Evolutionary conservation across 2,888 invertebrate species (phyloP), one percentile per base, ranked within the genome.

Genomic region (Elmis aenea): DNA sequence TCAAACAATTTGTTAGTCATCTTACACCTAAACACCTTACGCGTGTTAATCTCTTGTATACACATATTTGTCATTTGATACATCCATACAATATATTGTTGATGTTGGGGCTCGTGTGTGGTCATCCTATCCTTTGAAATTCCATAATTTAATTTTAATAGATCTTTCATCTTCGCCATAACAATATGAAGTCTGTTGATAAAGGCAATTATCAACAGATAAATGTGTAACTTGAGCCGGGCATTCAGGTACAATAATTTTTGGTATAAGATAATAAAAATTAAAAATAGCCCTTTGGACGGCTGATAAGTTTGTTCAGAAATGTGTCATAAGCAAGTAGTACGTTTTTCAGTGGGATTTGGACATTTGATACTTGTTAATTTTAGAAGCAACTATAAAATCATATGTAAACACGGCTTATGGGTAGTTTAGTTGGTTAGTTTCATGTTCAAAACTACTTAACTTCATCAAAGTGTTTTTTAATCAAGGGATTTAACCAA

Each of bases 351-450:
- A 33, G 33, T 33, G 41, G 33, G 36, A 32, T 35, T 26, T 26
- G 28, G 37, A 21, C 22, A 41, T 35, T 36, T 20, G 41, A 41
- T 41, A 36, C 33, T 32, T 36, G 36, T 42, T 37, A 42, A 37
- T 37, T 42, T 42, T 42, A 42, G 41, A 42, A 40, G 35, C 33
- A 30, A 28, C n/a, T n/a, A n/a, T n/a, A n/a, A n/a, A n/a, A n/a
- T n/a, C n/a, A n/a, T n/a, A n/a, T n/a, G n/a, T n/a, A n/a, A n/a
- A n/a, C n/a, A n/a, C n/a, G n/a, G n/a, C n/a, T n/a, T n/a, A n/a
- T n/a, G n/a, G n/a, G n/a, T n/a, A n/a, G n/a, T n/a, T n/a, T n/a
- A n/a, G n/a, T n/a, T n/a, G n/a, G n/a, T n/a, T n/a, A n/a, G n/a
- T n/a, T n/a, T n/a, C n/a, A n/a, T n/a, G n/a, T n/a, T n/a, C n/a